A percentile compares a stretch with the other conserved stretches of the same genome.
Evolutionary conservation across 2,888 invertebrate genomes (phyloP).

Genomic region (Drosophila koepferae): DNA sequence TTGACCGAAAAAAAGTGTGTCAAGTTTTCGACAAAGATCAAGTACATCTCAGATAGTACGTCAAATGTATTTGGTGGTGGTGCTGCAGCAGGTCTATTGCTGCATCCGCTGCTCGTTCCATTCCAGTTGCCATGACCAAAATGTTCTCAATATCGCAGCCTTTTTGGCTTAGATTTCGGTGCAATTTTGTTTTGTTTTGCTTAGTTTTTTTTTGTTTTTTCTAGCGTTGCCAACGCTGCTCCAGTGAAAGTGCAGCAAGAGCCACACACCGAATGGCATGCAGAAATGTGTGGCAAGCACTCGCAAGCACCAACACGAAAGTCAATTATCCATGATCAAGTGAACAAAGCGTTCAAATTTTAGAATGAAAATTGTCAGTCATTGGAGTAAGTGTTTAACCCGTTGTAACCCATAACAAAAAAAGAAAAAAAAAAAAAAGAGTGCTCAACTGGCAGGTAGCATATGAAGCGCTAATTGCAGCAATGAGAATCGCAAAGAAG

Average conservation of each 20-base stretch:
- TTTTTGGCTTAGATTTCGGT: constrained; percentile 49
- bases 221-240: constrained; percentile 27
- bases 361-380: constrained; percentile 5
- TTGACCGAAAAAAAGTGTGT: constrained; percentile 80
- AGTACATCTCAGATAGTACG: constrained; percentile 81
- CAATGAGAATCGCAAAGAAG: constrained; percentile 1
- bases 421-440: neutral
- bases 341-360: neutral
- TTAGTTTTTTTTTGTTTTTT: constrained; percentile 25
- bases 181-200: constrained; percentile 41
- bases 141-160: constrained; percentile 62
- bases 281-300: constrained; percentile 39
- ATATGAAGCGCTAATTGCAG: neutral
- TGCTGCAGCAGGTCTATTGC: constrained; percentile 20
- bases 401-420: neutral
- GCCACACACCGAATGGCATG: constrained; percentile 20
- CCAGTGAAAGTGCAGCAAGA: constrained; percentile 66
- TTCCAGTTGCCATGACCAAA: constrained; percentile 72
- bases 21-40: constrained; percentile 83
- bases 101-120: constrained; percentile 54
- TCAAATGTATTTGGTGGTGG: constrained; percentile 43
- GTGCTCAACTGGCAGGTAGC: neutral
- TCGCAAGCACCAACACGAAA: constrained; percentile 7
- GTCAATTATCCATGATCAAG: constrained; percentile 6
- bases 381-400: neutral